Evolutionary conservation across 2,113 vertebrate species (phyloP), one percentile per base, ranked within the genome.

Genomic region (Natator depressus): DNA sequence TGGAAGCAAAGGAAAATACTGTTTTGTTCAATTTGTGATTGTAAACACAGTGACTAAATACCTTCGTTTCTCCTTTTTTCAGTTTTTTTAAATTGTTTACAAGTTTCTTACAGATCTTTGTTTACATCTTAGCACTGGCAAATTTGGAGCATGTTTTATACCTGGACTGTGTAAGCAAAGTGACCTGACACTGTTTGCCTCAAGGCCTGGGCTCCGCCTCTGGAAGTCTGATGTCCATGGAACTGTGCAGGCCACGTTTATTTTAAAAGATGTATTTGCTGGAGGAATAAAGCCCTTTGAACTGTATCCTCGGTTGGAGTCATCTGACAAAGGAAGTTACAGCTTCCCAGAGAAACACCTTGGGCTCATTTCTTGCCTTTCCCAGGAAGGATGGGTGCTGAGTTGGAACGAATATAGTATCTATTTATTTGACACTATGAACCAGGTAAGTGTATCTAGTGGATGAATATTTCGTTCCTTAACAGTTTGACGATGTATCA

Each of bases 341-440:
- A 93, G 97, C 89, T 98, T 98, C 11, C 94, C 98, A 5, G 99
- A 99, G 87, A 98, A 98, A 69, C 99, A 99, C 95, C 98, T 99
- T 19, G 99, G 99, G 19, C 97, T 99, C 35, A 96, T 99, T 55
- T 98, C 98, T 0, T 99, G 99, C 79, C 99, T 99, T 96, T 98
- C 98, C 53, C 98, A 94, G 91, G 99, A 99, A 24, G 99, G 99
- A 89, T 99, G 99, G 99, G 98, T 99, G 86, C 95, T 99, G 92
- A 99, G 99, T 96, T 99, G 99, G 99, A 99, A 99, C 0, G 99
- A 99, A 89, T 99, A 99, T 93, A 99, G 99, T 84, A 97, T 99
- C 93, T 99, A 99, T 90, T 98, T 99, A 42, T 91, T 99, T 4
- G 99, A 99, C 97, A 99, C 98, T 38, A 16, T 99, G 69, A 99